Evolutionary conservation across 2,113 vertebrate genomes (phyloP), one percentile per base, ranked within the genome.

Genomic region (Malaclemys terrapin): DNA sequence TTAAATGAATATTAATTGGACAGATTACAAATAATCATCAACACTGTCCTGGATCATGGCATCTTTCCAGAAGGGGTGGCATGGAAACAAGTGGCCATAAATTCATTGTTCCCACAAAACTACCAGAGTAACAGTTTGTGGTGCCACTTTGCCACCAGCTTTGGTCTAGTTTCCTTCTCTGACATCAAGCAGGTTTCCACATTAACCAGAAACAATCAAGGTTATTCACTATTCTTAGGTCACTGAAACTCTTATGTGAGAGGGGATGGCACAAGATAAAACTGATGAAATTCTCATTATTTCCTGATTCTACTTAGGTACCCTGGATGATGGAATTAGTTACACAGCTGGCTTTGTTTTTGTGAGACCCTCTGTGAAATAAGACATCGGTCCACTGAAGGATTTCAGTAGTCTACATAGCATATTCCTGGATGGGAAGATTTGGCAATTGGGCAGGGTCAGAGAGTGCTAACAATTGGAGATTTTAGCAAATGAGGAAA

Each of bases 161-260:
- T 80, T 87, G 2, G 85, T 83, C 10, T 38, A 25, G 80, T 93
- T 54, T 65, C 38, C 16, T 42, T 9, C 25, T 89, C 45, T 65
- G 35, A 27, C 62, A 92, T 93, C 38, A 84, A 53, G 57, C 31
- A 75, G 4, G 84, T 87, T 91, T 92, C 52, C 80, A 90, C 20
- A 69, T 35, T 35, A 69, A 69, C 35, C 35, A 57, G 25, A 89
- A 9, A 89, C 25, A 72, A 93, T 0, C 1, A 38, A 86, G 10
- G 52, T 88, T 45, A 45, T 90, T 92, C 19, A 76, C 35, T 84
- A 5, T 25, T 80, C 6, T 45, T 80, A 59, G 0, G 0, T 16
- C 84, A 80, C 69, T 82, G 31, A 82, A 38, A 62, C 13, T 79
- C 38, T 91, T 81, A 14, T 12, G 87, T 76, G 85, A 81, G 8